Evolutionary conservation across 1,140 invertebrate species (phyloP), one percentile per base, ranked within the genome.

Genomic region (Zaprionus davidi): DNA sequence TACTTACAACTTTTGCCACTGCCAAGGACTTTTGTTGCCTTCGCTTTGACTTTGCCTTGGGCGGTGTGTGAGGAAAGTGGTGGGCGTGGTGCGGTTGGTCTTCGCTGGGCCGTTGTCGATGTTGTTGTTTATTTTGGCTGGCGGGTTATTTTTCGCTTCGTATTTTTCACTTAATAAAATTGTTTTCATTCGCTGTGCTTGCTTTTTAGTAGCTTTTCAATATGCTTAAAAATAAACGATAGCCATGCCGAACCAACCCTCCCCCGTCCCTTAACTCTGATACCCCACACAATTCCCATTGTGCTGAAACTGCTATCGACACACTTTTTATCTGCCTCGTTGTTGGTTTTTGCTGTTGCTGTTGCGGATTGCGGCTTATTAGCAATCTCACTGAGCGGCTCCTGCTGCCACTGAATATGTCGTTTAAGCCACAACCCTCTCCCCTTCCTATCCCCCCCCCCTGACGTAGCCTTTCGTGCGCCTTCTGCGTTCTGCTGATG

Each of bases 151-250:
- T 90, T 90, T 76, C 83, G 81, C 84, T 77, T 81, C 78, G 84
- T 84, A 87, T 87, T 87, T 90, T 87, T 90, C 84, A 88, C 84
- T 88, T 88, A 88, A 88, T 88, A 90, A 88, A 88, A 88, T 88
- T 88, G 84, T 88, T 90, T 90, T 88, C 81, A 81, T 77, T 85
- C 84, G 84, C 58, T 75, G 74, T 58, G 80, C 70, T 78, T 77
- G 78, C 69, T 76, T 76, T 77, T 79, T 71, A 77, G 64, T 76
- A 63, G 70, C 72, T 88, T 90, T 88, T 88, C 84, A 88, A 88
- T 88, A 90, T 90, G 84, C 81, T 88, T 88, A 88, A 88, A 88
- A 88, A 88, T 88, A 88, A 90, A 88, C 73, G 77, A 74, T 79
- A 68, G 67, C 82, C 66, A 20, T 57, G 36, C 11, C 57, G 13